These are phyloP conservation scores for Gallinago undulata DNA, from an alignment of 2,113 vertebrate species.

Conservation along the genomic window DNA sequence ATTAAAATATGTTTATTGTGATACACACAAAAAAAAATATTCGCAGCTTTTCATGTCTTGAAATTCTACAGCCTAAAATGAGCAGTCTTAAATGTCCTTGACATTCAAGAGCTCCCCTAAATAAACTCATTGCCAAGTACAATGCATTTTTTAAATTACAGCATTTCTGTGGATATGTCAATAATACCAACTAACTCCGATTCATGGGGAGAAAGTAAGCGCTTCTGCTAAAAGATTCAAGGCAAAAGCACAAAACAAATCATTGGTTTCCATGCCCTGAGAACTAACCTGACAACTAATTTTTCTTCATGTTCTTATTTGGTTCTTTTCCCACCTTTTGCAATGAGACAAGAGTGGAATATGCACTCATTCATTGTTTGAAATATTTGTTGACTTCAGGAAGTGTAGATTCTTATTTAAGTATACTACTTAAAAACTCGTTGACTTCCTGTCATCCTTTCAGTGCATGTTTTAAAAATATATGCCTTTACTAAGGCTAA, in stretches of 20 bases:
- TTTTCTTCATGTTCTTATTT: not conserved
- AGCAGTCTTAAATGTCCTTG: not conserved
- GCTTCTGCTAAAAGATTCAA: not conserved
- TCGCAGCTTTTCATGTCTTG: not conserved
- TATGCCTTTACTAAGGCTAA: not conserved
- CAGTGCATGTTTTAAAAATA: conserved; percentile 8
- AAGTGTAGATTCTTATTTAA: conserved; percentile 35
- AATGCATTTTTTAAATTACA: not conserved
- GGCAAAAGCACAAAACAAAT: conserved; percentile 13
- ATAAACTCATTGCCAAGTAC: not conserved
- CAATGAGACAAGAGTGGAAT: not conserved
- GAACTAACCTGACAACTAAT: conserved; percentile 26
- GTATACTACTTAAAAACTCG: conserved; percentile 15
- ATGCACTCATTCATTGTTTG: conserved; percentile 13
- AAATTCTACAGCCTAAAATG: not conserved
- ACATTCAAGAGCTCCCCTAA: not conserved
- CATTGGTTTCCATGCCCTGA: conserved; percentile 11
- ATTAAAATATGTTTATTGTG: not conserved
- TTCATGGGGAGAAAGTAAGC: not conserved
- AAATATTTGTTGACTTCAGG: conserved; percentile 43
- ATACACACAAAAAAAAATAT: not conserved
- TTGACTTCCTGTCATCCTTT: conserved; percentile 24
- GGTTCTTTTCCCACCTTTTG: not conserved
- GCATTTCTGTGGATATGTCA: not conserved
- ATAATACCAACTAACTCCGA: not conserved